Evolutionary conservation across 2,113 vertebrate species (phyloP).

Genomic region (Rallus limicola): DNA sequence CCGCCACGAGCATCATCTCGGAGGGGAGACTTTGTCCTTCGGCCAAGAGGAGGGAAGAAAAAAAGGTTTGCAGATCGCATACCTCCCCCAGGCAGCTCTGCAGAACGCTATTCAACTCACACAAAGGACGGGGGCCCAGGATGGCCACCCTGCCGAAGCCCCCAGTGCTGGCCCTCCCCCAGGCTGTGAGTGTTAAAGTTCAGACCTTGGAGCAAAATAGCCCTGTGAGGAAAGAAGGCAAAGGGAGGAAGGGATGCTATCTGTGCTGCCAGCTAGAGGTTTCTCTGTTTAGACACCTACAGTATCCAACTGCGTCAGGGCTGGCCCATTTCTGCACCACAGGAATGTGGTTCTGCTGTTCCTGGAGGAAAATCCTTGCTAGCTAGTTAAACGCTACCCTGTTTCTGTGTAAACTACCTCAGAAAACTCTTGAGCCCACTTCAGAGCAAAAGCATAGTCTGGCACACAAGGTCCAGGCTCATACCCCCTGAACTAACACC

Average conservation of each 20-base stretch:
- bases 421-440: neutral
- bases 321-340: neutral
- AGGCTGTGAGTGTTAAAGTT: neutral
- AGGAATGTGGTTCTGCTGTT: neutral
- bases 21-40: neutral
- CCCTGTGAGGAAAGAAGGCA: neutral
- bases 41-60: neutral
- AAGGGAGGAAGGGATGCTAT: neutral
- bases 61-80: neutral
- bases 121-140: conserved; percentile 16
- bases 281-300: neutral
- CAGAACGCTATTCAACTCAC: neutral
- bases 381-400: neutral
- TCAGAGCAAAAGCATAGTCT: neutral
- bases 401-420: neutral
- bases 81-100: neutral
- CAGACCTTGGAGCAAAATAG: neutral
- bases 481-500: neutral
- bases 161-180: neutral
- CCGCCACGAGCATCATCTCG: neutral
- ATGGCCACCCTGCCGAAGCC: neutral
- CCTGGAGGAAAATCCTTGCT: neutral
- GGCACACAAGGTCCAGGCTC: neutral
- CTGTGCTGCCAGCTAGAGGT: neutral
- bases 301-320: neutral